A percentile compares a stretch with the other conserved stretches of the same genome.
Evolutionary conservation across 2,113 vertebrate genomes (phyloP).

Genomic region (Phodopus roborovskii): DNA sequence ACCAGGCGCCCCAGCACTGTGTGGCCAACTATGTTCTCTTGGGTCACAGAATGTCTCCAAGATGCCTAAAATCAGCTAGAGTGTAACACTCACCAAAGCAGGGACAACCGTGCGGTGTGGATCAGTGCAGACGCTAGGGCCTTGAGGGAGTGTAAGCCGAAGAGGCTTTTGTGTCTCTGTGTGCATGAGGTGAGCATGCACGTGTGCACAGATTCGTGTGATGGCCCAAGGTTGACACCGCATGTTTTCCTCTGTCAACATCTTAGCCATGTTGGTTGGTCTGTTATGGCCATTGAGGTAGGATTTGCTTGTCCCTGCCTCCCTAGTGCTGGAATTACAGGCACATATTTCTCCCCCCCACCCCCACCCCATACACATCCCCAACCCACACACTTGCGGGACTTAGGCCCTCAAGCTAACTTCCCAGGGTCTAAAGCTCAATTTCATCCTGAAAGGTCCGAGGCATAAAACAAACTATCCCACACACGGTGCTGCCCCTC

Average conservation of each 20-base stretch:
- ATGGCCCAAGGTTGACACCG: too few species aligned
- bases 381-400: neutral
- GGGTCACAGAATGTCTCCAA: neutral
- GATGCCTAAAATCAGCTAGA: neutral
- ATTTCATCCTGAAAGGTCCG: neutral
- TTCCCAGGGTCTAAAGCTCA: neutral
- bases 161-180: neutral
- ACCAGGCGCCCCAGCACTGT: neutral
- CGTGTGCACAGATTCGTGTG: too few species aligned
- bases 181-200: neutral
- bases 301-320: neutral
- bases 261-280: too few species aligned
- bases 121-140: neutral
- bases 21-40: neutral
- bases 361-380: too few species aligned
- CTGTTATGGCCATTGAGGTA: neutral
- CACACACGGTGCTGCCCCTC: accelerated
- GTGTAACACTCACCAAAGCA: neutral
- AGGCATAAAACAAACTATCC: neutral
- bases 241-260: neutral
- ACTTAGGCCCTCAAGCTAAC: neutral
- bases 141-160: neutral
- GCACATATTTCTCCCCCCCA: too few species aligned
- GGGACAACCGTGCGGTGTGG: too few species aligned
- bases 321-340: neutral